Conservation (phyloP, 2,888 invertebrate species). For the Caenorhabditis zanzibari region DNA sequence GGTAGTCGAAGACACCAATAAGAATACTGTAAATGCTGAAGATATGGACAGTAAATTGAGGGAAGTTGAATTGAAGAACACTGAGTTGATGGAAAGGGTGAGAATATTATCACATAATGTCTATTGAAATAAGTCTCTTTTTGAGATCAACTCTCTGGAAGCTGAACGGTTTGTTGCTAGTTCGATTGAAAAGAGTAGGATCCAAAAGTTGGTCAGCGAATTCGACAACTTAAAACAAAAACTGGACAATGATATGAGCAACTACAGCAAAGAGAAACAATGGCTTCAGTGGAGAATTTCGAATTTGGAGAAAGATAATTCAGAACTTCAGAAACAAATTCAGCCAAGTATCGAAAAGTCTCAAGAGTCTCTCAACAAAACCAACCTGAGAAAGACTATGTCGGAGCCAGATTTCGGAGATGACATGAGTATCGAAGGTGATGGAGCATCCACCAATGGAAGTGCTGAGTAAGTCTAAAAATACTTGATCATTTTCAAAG, state of each 20-base stretch:
- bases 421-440: constrained; percentile 53
- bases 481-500: not conserved
- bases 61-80: constrained; percentile 57
- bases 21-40: constrained; percentile 40
- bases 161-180: constrained; percentile 71
- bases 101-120: not conserved
- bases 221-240: constrained; percentile 80
- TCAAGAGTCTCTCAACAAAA: constrained; percentile 27
- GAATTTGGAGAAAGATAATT: constrained; percentile 76
- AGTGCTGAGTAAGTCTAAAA: constrained; percentile 26
- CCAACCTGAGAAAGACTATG: constrained; percentile 54
- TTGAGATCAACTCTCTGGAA: constrained; percentile 65
- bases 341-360: constrained; percentile 54
- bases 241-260: constrained; percentile 74
- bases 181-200: constrained; percentile 72
- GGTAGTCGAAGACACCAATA: constrained; percentile 51
- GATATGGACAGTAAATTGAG: constrained; percentile 43
- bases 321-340: constrained; percentile 67
- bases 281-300: constrained; percentile 76
- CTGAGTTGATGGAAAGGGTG: constrained; percentile 52
- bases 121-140: not conserved
- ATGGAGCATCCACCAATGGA: constrained; percentile 42
- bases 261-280: constrained; percentile 77
- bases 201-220: constrained; percentile 77
- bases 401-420: constrained; percentile 70